phyloP scores from a whole-genome alignment of 1,140 invertebrate genomes.

The Heterodera carotae region DNA sequence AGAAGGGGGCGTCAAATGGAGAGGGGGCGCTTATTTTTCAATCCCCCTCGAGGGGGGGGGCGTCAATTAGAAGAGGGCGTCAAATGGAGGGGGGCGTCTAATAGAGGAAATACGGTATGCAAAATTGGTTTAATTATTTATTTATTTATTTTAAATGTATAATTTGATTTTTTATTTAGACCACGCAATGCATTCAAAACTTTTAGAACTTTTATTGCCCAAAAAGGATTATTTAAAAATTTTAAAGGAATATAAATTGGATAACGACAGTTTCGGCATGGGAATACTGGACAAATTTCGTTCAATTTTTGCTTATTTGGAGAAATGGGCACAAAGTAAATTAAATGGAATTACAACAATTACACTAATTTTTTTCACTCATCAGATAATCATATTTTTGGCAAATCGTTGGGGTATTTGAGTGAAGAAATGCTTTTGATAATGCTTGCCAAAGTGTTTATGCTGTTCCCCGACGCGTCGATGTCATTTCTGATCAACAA shows the following conservation, averaged over 20 bases:
- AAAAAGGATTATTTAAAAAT: not conserved
- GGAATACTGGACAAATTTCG: not conserved
- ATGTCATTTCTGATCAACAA: conserved; percentile 11
- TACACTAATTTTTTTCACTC: not conserved
- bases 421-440: not conserved
- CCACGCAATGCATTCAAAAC: not conserved
- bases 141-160: not conserved
- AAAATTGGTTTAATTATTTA: not conserved
- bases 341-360: not conserved
- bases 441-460: conserved; percentile 6
- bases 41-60: no score
- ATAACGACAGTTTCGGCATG: not conserved
- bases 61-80: no score
- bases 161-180: not conserved
- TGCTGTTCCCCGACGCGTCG: conserved; percentile 6
- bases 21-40: no score
- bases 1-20: no score
- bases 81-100: no score
- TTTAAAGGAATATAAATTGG: not conserved
- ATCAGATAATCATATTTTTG: conserved; percentile 10
- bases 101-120: no score
- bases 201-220: not conserved
- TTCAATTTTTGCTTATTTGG: not conserved
- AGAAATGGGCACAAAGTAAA: conserved; percentile 3
- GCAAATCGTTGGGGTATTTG: conserved; percentile 1